Percentiles rank a stretch among this genome's conserved stretches.
These are phyloP conservation scores for Drosophila meridiana DNA, from an alignment of 2,888 invertebrate species.

Conservation along the genomic window DNA sequence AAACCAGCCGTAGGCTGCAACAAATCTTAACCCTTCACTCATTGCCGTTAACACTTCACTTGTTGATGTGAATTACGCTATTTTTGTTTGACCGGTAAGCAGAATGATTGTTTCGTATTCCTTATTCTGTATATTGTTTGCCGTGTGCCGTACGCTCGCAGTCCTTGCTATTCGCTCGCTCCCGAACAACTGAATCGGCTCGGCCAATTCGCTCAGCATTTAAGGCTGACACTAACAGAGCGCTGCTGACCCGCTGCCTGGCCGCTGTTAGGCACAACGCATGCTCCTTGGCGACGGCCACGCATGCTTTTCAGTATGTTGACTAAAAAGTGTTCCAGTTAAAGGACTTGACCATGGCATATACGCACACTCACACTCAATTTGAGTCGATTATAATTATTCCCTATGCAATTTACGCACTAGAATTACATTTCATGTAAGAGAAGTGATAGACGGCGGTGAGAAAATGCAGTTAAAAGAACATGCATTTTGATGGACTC, in stretches of 20 bases:
- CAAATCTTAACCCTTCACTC: constrained; percentile 10
- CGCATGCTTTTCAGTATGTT: constrained; percentile 49
- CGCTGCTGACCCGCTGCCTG: constrained; percentile 38
- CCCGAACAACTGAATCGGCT: constrained; percentile 44
- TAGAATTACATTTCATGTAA: too few relatives aligned
- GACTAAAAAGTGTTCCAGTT: not conserved
- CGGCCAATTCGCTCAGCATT: constrained; percentile 19
- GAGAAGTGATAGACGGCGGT: too few relatives aligned
- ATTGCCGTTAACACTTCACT: constrained; percentile 13
- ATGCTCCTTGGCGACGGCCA: constrained; percentile 39
- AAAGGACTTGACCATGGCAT: too few relatives aligned
- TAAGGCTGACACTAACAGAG: constrained; percentile 32
- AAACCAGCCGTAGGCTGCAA: constrained; percentile 40
- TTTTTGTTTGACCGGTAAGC: not conserved
- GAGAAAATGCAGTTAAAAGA: too few relatives aligned
- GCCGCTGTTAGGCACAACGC: constrained; percentile 42
- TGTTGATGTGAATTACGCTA: constrained; percentile 51
- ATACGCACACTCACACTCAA: not conserved
- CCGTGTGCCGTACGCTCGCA: not conserved
- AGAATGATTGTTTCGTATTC: not conserved
- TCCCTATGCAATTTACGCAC: too few relatives aligned
- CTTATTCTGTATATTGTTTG: not conserved
- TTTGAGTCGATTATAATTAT: not conserved
- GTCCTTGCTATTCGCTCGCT: constrained; percentile 36
- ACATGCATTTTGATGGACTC: too few relatives aligned